Conservation (phyloP, 2,797 vertebrate species). For the Enteromius unitaeniatus region DNA sequence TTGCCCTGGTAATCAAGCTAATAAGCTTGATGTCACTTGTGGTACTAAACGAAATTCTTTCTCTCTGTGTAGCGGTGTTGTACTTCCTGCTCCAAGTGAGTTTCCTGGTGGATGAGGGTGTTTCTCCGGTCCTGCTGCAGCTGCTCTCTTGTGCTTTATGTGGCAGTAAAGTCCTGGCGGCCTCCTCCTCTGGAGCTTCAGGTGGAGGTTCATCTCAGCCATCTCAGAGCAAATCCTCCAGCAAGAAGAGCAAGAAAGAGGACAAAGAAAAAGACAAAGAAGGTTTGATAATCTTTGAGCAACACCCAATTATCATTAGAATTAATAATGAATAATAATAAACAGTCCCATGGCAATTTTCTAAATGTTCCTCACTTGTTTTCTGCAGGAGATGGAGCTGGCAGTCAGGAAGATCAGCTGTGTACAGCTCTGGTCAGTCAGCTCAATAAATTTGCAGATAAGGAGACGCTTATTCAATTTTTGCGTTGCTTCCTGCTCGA, state of each 20-base stretch:
- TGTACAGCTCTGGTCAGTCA: conserved; percentile 96
- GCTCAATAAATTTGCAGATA: conserved; percentile 97
- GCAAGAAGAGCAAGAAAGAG: conserved; percentile 98
- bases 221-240: conserved; percentile 93
- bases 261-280: conserved; percentile 98
- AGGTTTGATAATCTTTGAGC: conserved; percentile 64
- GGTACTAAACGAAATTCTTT: neutral
- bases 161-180: conserved; percentile 93
- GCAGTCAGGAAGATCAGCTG: conserved; percentile 95
- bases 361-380: neutral
- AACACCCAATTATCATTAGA: neutral
- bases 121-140: conserved; percentile 94
- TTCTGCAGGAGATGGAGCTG: conserved; percentile 84
- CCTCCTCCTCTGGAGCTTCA: conserved; percentile 80
- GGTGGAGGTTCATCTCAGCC: conserved; percentile 82
- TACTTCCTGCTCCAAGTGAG: conserved; percentile 99
- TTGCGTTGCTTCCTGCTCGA: conserved; percentile 96
- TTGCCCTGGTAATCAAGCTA: neutral
- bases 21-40: neutral
- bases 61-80: conserved; percentile 84
- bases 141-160: conserved; percentile 97
- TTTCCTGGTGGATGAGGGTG: conserved; percentile 96
- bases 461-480: conserved; percentile 97
- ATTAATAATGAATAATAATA: neutral
- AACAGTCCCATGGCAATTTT: neutral